Evolutionary conservation across 2,888 invertebrate genomes (phyloP).

Genomic region (Standfussiana lucernea): DNA sequence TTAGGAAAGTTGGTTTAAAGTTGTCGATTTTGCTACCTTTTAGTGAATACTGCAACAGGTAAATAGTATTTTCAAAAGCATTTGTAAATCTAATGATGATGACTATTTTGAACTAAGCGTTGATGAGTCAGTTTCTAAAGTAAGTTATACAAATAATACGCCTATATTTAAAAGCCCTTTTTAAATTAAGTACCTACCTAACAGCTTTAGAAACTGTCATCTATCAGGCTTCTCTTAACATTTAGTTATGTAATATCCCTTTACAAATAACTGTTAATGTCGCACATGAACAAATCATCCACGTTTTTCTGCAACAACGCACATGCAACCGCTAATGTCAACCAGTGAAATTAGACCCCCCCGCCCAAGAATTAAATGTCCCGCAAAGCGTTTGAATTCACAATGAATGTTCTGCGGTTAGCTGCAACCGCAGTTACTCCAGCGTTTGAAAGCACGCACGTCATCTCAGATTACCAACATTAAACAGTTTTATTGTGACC

Average conservation of each 20-base stretch:
- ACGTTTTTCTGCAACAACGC: constrained; percentile 20
- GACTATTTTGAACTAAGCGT: background rate
- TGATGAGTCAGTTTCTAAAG: background rate
- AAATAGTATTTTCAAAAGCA: background rate
- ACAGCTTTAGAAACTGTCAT: background rate
- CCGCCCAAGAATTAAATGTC: constrained; percentile 58
- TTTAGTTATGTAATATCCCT: background rate
- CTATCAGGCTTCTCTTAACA: background rate
- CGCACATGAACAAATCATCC: background rate
- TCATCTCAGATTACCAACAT: constrained; percentile 67
- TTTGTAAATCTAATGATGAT: background rate
- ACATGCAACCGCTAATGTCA: constrained; percentile 29
- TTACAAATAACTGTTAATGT: background rate
- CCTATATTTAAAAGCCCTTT: background rate
- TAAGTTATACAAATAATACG: background rate
- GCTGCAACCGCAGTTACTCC: constrained; percentile 57
- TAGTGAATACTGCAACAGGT: background rate
- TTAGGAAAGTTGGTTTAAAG: constrained; percentile 2
- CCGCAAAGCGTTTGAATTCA: constrained; percentile 56
- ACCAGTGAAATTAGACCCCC: constrained; percentile 48
- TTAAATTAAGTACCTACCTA: background rate
- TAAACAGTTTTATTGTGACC: constrained; percentile 70
- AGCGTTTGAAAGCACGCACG: constrained; percentile 67
- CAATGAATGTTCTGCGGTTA: constrained; percentile 66
- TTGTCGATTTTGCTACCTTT: background rate